Evolutionary conservation across 2,888 invertebrate species (phyloP), one percentile per base, ranked within the genome.

Genomic region (Meiosimyza decipiens): DNA sequence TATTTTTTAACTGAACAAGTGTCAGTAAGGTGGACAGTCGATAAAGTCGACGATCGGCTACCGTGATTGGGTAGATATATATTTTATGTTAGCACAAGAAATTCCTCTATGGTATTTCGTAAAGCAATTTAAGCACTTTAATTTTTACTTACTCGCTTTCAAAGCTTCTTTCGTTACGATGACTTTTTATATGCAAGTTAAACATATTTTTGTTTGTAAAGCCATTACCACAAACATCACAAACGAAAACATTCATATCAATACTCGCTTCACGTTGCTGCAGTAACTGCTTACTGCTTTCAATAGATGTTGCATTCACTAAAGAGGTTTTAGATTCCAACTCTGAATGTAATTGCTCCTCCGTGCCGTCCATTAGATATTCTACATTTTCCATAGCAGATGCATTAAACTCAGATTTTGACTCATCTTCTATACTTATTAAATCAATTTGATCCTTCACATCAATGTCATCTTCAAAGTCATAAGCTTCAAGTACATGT

Each of bases 181-280:
- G 82, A n/a, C 78, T 77, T 74, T 79, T 78, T 78, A 80, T 79
- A 60, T 82, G 82, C 18, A 76, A 75, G 65, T 77, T 79, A 12
- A 80, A 72, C 2, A 76, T 11, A 18, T 76, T 76, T 6, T 74
- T 75, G 49, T 76, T 80, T 2, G 73, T 72, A 69, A 80, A 82
- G 9, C 77, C 76, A 76, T 80, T 81, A 1, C 79, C 79, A 68
- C 82, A 82, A 15, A 80, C 62, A 12, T 79, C 75, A 68, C 82
- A 81, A 18, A 71, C 13, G 28, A 28, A 28, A 28, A 28, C 28
- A 51, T 47, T 54, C 1, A 47, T 47, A 60, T 72, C 65, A 22
- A 51, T 60, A 9, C 6, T 55, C 54, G 15, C 22, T 70, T 55
- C 70, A 16, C 75, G 68, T 40, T 33, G 49, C 49, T 68, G 47